phyloP scores from a whole-genome alignment of 2,797 vertebrate genomes.

The Karalla daura region DNA sequence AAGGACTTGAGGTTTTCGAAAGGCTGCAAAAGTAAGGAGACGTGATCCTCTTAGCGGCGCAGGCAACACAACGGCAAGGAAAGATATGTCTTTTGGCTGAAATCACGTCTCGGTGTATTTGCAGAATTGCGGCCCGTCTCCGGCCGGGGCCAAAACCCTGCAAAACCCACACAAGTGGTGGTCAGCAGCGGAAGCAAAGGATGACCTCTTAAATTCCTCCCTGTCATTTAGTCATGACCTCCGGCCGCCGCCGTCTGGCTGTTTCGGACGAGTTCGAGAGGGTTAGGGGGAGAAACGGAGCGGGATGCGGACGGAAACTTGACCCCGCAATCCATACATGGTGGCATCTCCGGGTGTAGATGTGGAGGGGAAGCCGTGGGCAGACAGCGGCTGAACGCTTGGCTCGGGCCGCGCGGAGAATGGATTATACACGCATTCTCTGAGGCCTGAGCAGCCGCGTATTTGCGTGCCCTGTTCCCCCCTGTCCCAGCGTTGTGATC shows the following conservation, averaged over 20 bases:
- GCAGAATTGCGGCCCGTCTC: constrained; percentile 30
- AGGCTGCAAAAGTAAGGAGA: constrained; percentile 38
- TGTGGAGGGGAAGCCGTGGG: constrained; percentile 17
- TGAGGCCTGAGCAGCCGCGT: constrained; percentile 45
- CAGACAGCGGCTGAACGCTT: constrained; percentile 34
- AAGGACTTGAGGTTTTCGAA: constrained; percentile 25
- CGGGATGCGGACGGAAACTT: constrained; percentile 6
- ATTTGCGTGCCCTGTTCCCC: constrained; percentile 44
- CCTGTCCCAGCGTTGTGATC: constrained; percentile 23
- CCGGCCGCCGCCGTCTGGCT: constrained; percentile 32
- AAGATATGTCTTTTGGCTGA: not conserved
- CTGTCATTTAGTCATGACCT: constrained; percentile 44
- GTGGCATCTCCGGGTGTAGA: constrained; percentile 24
- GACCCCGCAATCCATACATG: constrained; percentile 16
- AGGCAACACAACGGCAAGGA: constrained; percentile 8
- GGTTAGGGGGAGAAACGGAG: not conserved
- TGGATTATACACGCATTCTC: constrained; percentile 68
- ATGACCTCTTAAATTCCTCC: constrained; percentile 49
- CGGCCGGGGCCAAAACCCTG: constrained; percentile 26
- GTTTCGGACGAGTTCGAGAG: constrained; percentile 13
- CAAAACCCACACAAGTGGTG: constrained; percentile 28
- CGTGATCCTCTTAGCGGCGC: constrained; percentile 32
- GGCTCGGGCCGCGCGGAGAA: constrained; percentile 55
- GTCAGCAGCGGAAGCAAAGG: constrained; percentile 35
- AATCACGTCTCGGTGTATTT: constrained; percentile 21